Conservation (phyloP, 2,888 invertebrate genomes). For the Macrophya annulata region DNA sequence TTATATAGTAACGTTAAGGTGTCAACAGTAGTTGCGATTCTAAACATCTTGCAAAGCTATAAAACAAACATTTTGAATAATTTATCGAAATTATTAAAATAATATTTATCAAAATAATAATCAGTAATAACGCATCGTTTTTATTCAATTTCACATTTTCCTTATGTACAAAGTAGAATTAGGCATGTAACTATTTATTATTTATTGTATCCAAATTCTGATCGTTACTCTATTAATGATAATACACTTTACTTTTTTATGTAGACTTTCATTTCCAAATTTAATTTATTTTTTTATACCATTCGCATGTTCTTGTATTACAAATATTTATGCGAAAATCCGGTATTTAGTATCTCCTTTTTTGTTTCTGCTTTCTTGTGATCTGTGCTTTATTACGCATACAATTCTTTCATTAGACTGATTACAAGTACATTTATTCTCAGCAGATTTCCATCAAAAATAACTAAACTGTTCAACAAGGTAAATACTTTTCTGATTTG, state of each 20-base stretch:
- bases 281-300: neutral
- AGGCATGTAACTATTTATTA: neutral
- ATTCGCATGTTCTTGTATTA: neutral
- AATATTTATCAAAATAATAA: no score
- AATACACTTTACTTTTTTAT: neutral
- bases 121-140: neutral
- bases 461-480: neutral
- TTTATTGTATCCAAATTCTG: neutral
- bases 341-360: neutral
- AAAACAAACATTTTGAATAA: neutral
- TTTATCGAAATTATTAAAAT: neutral
- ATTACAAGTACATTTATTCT: neutral
- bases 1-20: neutral
- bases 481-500: neutral
- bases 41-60: neutral
- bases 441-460: neutral
- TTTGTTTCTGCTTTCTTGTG: neutral
- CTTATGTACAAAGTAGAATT: neutral
- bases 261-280: neutral
- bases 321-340: neutral
- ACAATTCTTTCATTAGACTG: neutral
- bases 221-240: neutral
- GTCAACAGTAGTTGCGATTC: neutral
- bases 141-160: neutral
- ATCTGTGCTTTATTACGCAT: neutral